Evolutionary conservation across 1,140 invertebrate genomes (phyloP), one percentile per base, ranked within the genome.

Genomic region (Drosophila guanche): DNA sequence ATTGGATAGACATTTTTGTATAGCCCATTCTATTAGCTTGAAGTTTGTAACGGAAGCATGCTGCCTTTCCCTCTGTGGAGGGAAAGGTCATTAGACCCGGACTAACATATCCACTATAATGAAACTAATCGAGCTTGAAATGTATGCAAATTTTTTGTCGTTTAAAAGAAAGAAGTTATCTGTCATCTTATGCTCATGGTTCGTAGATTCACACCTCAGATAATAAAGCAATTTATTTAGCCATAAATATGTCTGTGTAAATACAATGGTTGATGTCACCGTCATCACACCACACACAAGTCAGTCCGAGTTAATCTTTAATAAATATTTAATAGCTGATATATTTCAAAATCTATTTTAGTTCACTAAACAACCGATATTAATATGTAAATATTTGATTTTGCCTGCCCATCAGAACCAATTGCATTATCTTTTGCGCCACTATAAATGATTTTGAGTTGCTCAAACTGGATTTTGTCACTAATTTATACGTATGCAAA

Each of bases 31-130:
- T 43, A 12, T 50, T 27, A 46, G 23, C 33, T 55, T 41, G 67
- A 29, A 4, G 22, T 29, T 68, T 55, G 50, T 67, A 54, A 40
- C 40, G 40, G 33, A 71, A 45, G 33, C 33, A 33, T 7, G 6
- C 45, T 47, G 16, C 70, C 53, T 74, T 66, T 74, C 42, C n/a
- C 48, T 53, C 8, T 8, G 29, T 33, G 14, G 27, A 12, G 40
- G n/a, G 70, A 58, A 74, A 75, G 71, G 60, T 75, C 70, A 50
- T 66, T 74, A 74, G n/a, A 75, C 71, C 29, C 7, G 33, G 25
- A 58, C 74, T 74, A 74, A 16, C 71, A 73, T 74, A 66, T 40
- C 23, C 16, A 8, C 12, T 47, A 66, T 58, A 75, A 75, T 66
- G 37, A 48, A 75, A 75, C 70, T 66, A 75, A 74, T 74, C 43